Evolutionary conservation across 2,888 invertebrate species (phyloP), one percentile per base, ranked within the genome.

Genomic region (Eilema sororculum): DNA sequence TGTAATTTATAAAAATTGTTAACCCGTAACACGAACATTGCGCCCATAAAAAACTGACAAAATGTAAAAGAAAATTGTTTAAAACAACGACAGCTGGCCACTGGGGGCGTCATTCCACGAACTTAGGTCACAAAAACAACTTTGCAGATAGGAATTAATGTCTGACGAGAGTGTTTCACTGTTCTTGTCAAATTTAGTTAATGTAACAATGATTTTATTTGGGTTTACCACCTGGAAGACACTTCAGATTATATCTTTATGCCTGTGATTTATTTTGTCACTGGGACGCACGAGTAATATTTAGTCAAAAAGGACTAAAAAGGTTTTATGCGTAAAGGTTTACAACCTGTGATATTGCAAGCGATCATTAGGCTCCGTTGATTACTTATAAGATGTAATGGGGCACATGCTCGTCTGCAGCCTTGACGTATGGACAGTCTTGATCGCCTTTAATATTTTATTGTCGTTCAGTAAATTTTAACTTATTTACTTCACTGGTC

Each of bases 31-130:
- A 77, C 75, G 79, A 75, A 79, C 75, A 79, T 78, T 69, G 75
- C 70, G 78, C 73, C 74, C 75, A 66, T 81, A 79, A 83, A 84
- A 86, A 84, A 82, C 79, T 76, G 81, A 83, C 81, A 84, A 86
- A 85, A 85, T 83, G 78, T 82, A 77, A 82, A 85, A 87, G 86
- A 84, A 86, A 85, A 87, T 84, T 85, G 83, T 85, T 89, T 83
- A 84, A 82, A 87, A 86, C 85, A 85, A 84, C 85, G 84, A 79
- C 87, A 86, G 86, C 85, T 87, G 84, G 80, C 75, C 76, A 69
- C 79, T 77, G 68, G 77, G 80, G 76, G 78, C 82, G 75, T 69
- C 80, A 83, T 84, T 84, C 79, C 69, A 71, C 80, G 71, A 82
- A 83, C 80, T 84, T 77, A 80, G 80, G 81, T 80, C 81, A 79